A percentile compares a stretch with the other conserved stretches of the same genome.
Evolutionary conservation across 1,140 invertebrate genomes (phyloP).

Genomic region (Plodia interpunctella): DNA sequence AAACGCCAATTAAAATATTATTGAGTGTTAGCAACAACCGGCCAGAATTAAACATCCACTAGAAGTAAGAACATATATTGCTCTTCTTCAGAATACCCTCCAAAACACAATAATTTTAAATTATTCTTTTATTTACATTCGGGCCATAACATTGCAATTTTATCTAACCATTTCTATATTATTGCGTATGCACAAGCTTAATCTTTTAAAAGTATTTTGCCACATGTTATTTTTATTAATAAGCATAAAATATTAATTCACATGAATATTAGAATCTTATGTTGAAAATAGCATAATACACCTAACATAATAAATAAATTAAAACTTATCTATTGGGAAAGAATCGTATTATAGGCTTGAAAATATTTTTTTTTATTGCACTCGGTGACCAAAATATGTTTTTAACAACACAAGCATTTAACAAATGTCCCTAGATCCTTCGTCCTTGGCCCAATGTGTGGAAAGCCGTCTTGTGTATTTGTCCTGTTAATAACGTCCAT

Average conservation of each 20-base stretch:
- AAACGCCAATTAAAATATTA: constrained; percentile 49
- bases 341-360: too few relatives aligned
- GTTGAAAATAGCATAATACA: too few relatives aligned
- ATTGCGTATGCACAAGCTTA: too few relatives aligned
- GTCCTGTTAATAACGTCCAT: constrained; percentile 74
- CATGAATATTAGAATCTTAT: too few relatives aligned
- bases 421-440: neutral
- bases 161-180: too few relatives aligned
- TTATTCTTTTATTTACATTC: constrained; percentile 54
- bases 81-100: constrained; percentile 67
- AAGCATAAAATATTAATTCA: too few relatives aligned
- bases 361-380: neutral
- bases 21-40: constrained; percentile 63
- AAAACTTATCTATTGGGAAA: too few relatives aligned
- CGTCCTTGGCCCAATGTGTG: constrained; percentile 37
- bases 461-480: constrained; percentile 69
- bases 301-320: too few relatives aligned
- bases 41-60: constrained; percentile 73
- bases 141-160: constrained; percentile 24
- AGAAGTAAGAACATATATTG: constrained; percentile 64
- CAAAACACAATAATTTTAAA: constrained; percentile 65
- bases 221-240: too few relatives aligned
- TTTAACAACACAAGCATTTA: neutral
- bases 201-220: too few relatives aligned
- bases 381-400: neutral